phyloP scores from a whole-genome alignment of 2,888 invertebrate genomes.

The Clunio marinus region DNA sequence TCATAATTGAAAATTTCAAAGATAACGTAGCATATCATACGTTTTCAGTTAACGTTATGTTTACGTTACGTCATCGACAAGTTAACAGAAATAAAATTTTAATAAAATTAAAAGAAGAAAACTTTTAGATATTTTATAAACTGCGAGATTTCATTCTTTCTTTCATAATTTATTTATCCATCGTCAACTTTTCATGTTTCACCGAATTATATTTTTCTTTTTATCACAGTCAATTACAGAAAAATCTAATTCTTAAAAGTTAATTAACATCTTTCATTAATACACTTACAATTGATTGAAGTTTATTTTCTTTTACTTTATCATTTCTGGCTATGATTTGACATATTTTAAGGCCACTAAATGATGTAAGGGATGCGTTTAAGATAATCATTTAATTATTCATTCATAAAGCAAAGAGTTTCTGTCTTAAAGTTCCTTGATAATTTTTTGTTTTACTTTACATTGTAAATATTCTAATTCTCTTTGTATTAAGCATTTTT shows the following conservation, averaged over 20 bases:
- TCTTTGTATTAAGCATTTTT: slow-evolving; percentile 4
- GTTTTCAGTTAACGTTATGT: no score
- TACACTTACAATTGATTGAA: neutral
- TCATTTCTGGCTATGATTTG: neutral
- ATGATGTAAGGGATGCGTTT: neutral
- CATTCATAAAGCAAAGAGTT: slow-evolving; percentile 1
- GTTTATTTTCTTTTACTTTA: neutral
- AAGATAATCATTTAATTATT: no score
- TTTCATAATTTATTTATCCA: neutral
- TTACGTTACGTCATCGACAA: no score
- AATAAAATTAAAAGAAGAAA: no score
- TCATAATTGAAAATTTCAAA: no score
- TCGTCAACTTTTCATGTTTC: neutral
- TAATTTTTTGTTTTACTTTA: neutral
- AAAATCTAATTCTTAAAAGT: neutral
- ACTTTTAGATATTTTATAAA: no score
- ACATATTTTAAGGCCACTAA: slow-evolving; percentile 20
- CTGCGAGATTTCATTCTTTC: neutral
- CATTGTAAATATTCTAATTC: neutral
- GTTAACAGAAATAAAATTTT: no score
- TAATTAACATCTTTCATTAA: neutral
- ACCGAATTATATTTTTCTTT: neutral
- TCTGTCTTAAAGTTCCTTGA: neutral
- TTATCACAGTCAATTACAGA: slow-evolving; percentile 34
- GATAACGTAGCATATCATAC: no score